Conservation (phyloP, 2,888 invertebrate species). For the Pyrochroa serraticornis region DNA sequence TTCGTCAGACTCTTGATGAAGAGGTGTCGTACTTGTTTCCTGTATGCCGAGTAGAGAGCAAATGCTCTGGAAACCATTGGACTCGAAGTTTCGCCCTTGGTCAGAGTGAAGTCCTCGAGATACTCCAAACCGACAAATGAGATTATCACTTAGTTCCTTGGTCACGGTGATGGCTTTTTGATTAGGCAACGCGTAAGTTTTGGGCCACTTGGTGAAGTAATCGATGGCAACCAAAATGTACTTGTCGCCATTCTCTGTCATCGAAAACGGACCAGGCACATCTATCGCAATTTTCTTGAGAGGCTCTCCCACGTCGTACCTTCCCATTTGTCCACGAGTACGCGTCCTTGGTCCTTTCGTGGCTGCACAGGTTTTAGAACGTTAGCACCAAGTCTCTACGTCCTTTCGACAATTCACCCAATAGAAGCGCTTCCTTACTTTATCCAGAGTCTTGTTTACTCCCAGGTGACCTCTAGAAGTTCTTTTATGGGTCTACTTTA, state of each 20-base stretch:
- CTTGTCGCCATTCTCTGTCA: constrained; percentile 22
- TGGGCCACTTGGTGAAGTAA: no score
- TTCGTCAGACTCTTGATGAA: constrained; percentile 43
- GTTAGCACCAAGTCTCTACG: no score
- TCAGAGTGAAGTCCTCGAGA: constrained; percentile 38
- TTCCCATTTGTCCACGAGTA: no score
- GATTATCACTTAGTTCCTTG: constrained; percentile 29
- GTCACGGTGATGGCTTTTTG: constrained; percentile 44
- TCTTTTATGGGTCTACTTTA: no score
- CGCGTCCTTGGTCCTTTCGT: constrained; percentile 6
- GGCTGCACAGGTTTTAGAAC: constrained; percentile 3
- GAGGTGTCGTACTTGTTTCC: constrained; percentile 41
- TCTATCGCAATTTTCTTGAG: constrained; percentile 35
- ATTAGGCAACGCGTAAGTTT: constrained; percentile 40
- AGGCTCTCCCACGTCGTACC: constrained; percentile 29
- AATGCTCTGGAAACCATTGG: constrained; percentile 36
- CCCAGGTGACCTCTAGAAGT: neutral
- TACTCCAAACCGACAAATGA: constrained; percentile 32
- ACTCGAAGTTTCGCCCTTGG: constrained; percentile 44
- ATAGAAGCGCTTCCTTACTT: constrained; percentile 7
- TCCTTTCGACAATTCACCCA: constrained; percentile 1
- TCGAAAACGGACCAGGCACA: constrained; percentile 34
- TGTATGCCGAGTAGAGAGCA: constrained; percentile 33
- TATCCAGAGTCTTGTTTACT: constrained; percentile 4
- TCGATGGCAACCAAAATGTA: no score